Evolutionary conservation across 1,140 invertebrate genomes (phyloP).

Genomic region (Scaptodrosophila lebanonensis): DNA sequence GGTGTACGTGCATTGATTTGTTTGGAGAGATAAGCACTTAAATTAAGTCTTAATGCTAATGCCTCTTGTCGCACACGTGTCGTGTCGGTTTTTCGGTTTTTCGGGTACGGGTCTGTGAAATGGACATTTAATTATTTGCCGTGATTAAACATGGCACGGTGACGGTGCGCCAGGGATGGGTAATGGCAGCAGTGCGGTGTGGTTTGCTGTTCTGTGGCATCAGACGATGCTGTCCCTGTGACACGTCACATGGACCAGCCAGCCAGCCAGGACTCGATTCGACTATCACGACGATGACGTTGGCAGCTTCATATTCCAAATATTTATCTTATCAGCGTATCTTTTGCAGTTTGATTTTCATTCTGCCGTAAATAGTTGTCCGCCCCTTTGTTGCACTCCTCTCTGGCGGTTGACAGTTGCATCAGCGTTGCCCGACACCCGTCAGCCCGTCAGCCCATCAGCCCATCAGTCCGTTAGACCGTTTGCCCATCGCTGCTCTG

Average conservation of each 20-base stretch:
- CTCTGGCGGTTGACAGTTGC: slow-evolving; percentile 1
- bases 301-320: slow-evolving; percentile 69
- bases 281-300: slow-evolving; percentile 3
- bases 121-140: slow-evolving; percentile 77
- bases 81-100: slow-evolving; percentile 21
- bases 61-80: slow-evolving; percentile 76
- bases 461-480: no score
- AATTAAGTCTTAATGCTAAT: slow-evolving; percentile 77
- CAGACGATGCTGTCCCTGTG: no score
- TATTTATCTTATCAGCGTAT: slow-evolving; percentile 69
- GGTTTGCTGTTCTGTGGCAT: neutral
- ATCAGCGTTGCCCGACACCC: no score
- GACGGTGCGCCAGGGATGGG: neutral
- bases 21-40: slow-evolving; percentile 75
- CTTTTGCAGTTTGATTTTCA: slow-evolving; percentile 49
- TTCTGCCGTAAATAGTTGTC: slow-evolving; percentile 25
- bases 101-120: slow-evolving; percentile 50
- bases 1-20: slow-evolving; percentile 54
- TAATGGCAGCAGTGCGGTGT: neutral
- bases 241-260: no score
- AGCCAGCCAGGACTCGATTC: no score
- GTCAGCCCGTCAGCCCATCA: slow-evolving; percentile 4
- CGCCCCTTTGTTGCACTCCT: slow-evolving; percentile 11
- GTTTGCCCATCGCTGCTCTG: slow-evolving; percentile 1
- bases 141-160: slow-evolving; percentile 59